Evolutionary conservation across 2,888 invertebrate genomes (phyloP).

Genomic region (Lissocephala sabroskyi): DNA sequence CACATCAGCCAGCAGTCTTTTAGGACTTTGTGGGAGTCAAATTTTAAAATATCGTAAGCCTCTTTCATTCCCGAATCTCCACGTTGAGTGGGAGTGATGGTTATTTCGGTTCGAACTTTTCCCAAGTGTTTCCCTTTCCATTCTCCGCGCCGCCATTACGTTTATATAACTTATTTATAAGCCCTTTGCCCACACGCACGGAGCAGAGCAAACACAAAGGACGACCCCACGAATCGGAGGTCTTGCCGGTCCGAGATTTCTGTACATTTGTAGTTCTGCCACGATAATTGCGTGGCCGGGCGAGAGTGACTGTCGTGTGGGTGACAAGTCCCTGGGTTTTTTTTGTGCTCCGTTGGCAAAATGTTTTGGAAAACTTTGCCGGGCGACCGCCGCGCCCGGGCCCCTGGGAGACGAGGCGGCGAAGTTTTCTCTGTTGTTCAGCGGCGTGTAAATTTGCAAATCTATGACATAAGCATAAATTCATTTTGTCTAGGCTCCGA

Average conservation of each 20-base stretch:
- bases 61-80: no score
- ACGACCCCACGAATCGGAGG: constrained; percentile 30
- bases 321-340: constrained; percentile 26
- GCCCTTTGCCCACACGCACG: constrained; percentile 62
- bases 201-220: constrained; percentile 26
- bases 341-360: constrained; percentile 19
- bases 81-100: no score
- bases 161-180: constrained; percentile 56
- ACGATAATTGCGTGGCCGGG: constrained; percentile 48
- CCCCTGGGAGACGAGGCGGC: no score
- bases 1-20: no score
- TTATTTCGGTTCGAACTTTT: constrained; percentile 28
- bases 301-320: constrained; percentile 12
- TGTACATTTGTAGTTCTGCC: constrained; percentile 17
- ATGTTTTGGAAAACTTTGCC: constrained; percentile 5
- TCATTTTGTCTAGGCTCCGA: constrained; percentile 8
- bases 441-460: constrained; percentile 50
- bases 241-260: constrained; percentile 44
- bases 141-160: not conserved
- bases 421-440: no score
- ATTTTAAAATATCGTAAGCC: no score
- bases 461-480: constrained; percentile 61
- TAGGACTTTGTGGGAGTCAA: no score
- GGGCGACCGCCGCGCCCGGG: no score
- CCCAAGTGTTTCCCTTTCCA: no score